Percentiles rank a stretch among this genome's conserved stretches.
These are phyloP conservation scores for Antheraea mylitta DNA, from an alignment of 1,140 invertebrate genomes.

Conservation along the genomic window DNA sequence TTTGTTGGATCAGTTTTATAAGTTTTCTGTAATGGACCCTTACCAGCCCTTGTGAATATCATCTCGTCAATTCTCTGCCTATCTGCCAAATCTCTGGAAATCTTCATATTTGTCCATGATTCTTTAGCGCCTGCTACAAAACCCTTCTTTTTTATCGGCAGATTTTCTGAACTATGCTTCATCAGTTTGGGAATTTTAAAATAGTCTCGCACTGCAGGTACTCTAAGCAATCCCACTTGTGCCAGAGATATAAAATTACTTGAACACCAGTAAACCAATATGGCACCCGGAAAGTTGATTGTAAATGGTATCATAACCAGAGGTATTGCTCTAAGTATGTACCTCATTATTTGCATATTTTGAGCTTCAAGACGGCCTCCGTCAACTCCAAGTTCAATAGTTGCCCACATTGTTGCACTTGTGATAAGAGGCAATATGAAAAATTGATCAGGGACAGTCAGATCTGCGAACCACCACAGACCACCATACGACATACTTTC, in stretches of 20 bases:
- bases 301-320: constrained; percentile 91
- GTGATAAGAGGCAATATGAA: constrained; percentile 91
- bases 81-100: constrained; percentile 87
- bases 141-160: constrained; percentile 86
- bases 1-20: constrained; percentile 92
- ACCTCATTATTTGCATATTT: constrained; percentile 85
- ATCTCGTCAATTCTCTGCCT: constrained; percentile 87
- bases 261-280: constrained; percentile 94
- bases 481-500: constrained; percentile 95
- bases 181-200: constrained; percentile 89
- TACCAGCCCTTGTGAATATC: constrained; percentile 90
- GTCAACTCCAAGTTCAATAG: constrained; percentile 93
- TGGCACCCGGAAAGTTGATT: constrained; percentile 92
- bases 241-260: constrained; percentile 93
- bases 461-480: constrained; percentile 94
- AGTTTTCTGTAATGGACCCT: constrained; percentile 91
- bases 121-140: constrained; percentile 90
- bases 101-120: constrained; percentile 91
- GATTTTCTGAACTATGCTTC: constrained; percentile 76
- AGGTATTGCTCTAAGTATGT: constrained; percentile 87
- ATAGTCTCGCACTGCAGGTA: constrained; percentile 85
- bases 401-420: constrained; percentile 87
- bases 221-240: constrained; percentile 90
- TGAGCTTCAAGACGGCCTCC: constrained; percentile 81
- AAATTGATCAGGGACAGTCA: constrained; percentile 94